Base-by-base conservation (phyloP, 2,888 invertebrate genomes). In the Baccha elongata region DNA sequence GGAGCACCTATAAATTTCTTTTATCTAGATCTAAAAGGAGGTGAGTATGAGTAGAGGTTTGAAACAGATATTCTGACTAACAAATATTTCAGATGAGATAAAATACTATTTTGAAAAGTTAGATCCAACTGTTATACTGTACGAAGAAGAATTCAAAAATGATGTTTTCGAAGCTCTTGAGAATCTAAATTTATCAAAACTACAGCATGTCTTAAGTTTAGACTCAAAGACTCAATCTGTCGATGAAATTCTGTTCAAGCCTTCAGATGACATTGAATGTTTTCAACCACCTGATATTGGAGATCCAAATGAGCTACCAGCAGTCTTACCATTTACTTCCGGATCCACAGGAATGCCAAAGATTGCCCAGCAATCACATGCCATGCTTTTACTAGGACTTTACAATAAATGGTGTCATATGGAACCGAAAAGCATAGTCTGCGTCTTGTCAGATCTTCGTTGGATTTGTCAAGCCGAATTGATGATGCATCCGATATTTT, bases 1-100 rank as follows among this genome's bases (percentile, higher is more conserved):
- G 86, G 85, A 35, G 78, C 84, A 5, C 75, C 83, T 10, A 58
- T 86, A 0, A 85, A 85, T 19, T 86, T 81, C 48, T 86, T 86
- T 64, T 85, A 86, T 26, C 69, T 85, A 0, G 72, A 75, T 15
- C 67, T 86, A 1, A 65, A 84, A 23, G 64, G 55, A 40, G 85
- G 85, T 86, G 48, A 58, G 81, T 23, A 13, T 1, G 8, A 23
- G 1, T 8, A 7, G 1, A 2, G 7, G 0, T 1, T 26, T 1
- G 15, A 10, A 1, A 15, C 1, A 42, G 11, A 15, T 19, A 8
- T 1, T 11, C 1, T 32, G 3, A 37, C 13, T 0, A 21, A 2
- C 26, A 7, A 32, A 7, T 13, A 5, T 55, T 55, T 37, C 37
- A 55, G 55, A 55, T 2, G 37, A 55, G 10, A 37, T 37, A n/a